Base-by-base conservation (phyloP, 2,113 vertebrate genomes). In the Ancistrus triradiatus region DNA sequence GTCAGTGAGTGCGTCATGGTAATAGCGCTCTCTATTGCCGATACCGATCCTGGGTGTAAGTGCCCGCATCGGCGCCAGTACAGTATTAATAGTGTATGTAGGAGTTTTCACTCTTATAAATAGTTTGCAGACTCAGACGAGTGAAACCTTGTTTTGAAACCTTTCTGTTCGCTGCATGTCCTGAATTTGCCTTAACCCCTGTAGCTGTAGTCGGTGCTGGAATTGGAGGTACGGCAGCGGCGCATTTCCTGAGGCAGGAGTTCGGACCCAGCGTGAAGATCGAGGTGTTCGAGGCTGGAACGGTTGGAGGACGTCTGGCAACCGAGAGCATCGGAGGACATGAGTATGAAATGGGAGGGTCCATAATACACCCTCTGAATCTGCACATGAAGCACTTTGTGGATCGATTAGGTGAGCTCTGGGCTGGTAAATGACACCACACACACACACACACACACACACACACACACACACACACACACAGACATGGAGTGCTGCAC, bases 371-470 rank as follows among this genome's bases (percentile, higher is more conserved):
- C 73, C 93, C 95, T 10, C 83, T 98, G 24, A 95, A 98, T 79
- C 85, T 97, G 22, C 93, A 98, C 76, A 94, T 95, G 93, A 97
- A 97, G 73, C 85, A 92, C 17, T 95, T 98, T 64, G 82, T 92
- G 70, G 91, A 95, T 58, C 90, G 83, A 61, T 67, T 97, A 69
- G 93, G 95, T 95, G 81, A 75, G 88, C 35, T n/a, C n/a, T n/a
- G n/a, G n/a, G n/a, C n/a, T n/a, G n/a, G n/a, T n/a, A n/a, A n/a
- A n/a, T n/a, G n/a, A n/a, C n/a, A n/a, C n/a, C n/a, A 47, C 50
- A 11, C 10, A 27, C 14, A 21, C 6, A 27, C 13, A 18, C 11
- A 52, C 5, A n/a, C 31, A 2, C 11, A 38, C 2, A 18, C 15
- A 3, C 3, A 14, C 8, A 25, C 40, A 31, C 25, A 28, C 48